phyloP scores from a whole-genome alignment of 1,140 invertebrate genomes.

The Apis laboriosa region DNA sequence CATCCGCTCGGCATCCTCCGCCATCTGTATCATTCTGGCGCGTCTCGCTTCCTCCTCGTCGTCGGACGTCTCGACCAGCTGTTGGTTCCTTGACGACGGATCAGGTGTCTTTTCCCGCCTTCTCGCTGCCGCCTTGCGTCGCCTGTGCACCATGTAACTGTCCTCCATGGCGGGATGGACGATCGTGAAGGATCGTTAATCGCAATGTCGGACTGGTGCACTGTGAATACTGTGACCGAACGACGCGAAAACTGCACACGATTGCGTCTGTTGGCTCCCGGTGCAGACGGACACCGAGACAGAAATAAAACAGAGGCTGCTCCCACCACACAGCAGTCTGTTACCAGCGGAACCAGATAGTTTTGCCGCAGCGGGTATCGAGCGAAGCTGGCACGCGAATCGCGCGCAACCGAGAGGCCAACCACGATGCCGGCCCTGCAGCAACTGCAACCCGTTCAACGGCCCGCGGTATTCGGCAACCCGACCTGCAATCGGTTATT shows the following conservation, averaged over 20 bases:
- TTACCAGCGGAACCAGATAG: conserved; percentile 44
- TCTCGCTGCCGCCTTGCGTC: conserved; percentile 74
- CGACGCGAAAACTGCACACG: background rate
- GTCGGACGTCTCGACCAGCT: conserved; percentile 49
- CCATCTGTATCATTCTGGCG: conserved; percentile 75
- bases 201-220: too few species aligned
- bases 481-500: conserved; percentile 14
- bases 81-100: conserved; percentile 49
- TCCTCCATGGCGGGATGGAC: conserved; percentile 73
- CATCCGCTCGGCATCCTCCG: conserved; percentile 73
- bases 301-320: conserved; percentile 77
- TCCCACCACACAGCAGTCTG: conserved; percentile 63
- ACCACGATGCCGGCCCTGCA: conserved; percentile 56
- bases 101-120: conserved; percentile 76
- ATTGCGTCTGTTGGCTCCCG: conserved; percentile 2
- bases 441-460: conserved; percentile 40
- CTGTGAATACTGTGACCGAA: background rate
- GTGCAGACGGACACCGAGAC: conserved; percentile 60
- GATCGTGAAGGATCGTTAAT: background rate
- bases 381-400: conserved; percentile 51
- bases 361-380: conserved; percentile 62
- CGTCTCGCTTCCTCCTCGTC: conserved; percentile 72
- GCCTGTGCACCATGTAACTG: conserved; percentile 77
- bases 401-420: conserved; percentile 27
- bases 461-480: background rate